Base-by-base conservation (phyloP, 2,888 invertebrate species). In the Xestia xanthographa region DNA sequence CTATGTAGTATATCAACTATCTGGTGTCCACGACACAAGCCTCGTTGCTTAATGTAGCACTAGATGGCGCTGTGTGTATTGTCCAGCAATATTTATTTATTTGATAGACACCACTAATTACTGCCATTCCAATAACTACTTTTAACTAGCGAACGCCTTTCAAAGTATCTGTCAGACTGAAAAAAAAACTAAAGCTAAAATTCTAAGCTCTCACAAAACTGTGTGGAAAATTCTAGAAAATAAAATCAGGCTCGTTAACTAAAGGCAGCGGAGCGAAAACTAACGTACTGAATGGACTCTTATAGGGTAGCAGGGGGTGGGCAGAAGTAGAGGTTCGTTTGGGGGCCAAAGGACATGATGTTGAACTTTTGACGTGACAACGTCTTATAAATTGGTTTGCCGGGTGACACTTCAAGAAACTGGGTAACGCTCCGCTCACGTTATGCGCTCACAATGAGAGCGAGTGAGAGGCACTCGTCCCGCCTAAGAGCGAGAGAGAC, bases 201-300 rank as follows among this genome's bases (percentile, higher is more conserved):
- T 62, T 62, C 63, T 77, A 69, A 75, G 68, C 71, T 53, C 41
- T 56, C 50, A 75, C 58, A 80, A 77, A 75, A 81, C 34, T 75
- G 62, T 73, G 72, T 63, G 75, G 87, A 91, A 90, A 90, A 71
- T 88, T 90, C 89, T 88, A 85, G 80, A 84, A 89, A 89, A 91
- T 91, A 91, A 93, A 93, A 92, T 92, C 91, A 87, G 86, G 90
- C 94, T 95, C 95, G 95, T 95, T 95, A 95, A 93, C 94, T 93
- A 84, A 87, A 92, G 89, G 94, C 94, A 92, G 88, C 88, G 93
- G 86, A 91, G 93, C 94, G 94, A 92, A 86, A 86, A 75, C 89
- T 92, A 92, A 92, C 87, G 89, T 88, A 84, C 87, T 92, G 91
- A 93, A 93, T 92, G 88, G 92, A 89, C 92, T 90, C 90, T 92